A percentile compares a stretch with the other conserved stretches of the same genome.
phyloP scores from a whole-genome alignment of 2,888 invertebrate species.

The Hemithea aestivaria region DNA sequence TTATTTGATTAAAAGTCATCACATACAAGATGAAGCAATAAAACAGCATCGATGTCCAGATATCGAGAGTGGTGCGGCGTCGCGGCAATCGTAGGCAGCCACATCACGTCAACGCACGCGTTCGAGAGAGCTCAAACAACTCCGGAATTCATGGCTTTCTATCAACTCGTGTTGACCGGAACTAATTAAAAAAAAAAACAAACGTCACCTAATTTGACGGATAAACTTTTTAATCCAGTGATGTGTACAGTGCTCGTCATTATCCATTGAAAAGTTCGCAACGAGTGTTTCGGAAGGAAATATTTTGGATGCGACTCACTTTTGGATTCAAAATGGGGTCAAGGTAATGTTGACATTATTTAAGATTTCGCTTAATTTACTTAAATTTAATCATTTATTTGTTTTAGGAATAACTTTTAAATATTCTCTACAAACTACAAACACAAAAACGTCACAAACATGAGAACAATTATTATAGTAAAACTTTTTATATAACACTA shows the following conservation, averaged over 20 bases:
- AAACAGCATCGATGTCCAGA: slow-evolving; percentile 22
- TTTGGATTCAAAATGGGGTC: slow-evolving; percentile 50
- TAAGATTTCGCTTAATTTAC: slow-evolving; percentile 12
- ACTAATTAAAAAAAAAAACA: slow-evolving; percentile 14
- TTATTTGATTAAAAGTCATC: too few relatives aligned
- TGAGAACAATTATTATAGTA: too few relatives aligned
- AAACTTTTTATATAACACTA: too few relatives aligned
- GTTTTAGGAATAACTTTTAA: background rate
- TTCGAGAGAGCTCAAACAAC: slow-evolving; percentile 51
- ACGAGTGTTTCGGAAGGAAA: slow-evolving; percentile 24
- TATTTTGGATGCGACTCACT: slow-evolving; percentile 28
- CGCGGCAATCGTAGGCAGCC: slow-evolving; percentile 55
- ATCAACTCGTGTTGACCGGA: slow-evolving; percentile 42
- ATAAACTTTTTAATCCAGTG: slow-evolving; percentile 12
- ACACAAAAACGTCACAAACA: too few relatives aligned
- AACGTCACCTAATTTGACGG: slow-evolving; percentile 11
- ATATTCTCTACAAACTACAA: too few relatives aligned
- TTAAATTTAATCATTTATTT: slow-evolving; percentile 10
- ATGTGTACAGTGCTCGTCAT: slow-evolving; percentile 5
- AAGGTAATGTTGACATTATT: slow-evolving; percentile 46
- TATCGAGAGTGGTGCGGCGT: slow-evolving; percentile 26
- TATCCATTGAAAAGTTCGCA: too few relatives aligned
- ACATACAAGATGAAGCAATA: slow-evolving; percentile 19
- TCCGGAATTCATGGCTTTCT: slow-evolving; percentile 62
- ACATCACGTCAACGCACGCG: slow-evolving; percentile 62